Percentiles rank a stretch among this genome's conserved stretches.
phyloP scores from a whole-genome alignment of 1,140 invertebrate species.

The Eubasilissa regina region DNA sequence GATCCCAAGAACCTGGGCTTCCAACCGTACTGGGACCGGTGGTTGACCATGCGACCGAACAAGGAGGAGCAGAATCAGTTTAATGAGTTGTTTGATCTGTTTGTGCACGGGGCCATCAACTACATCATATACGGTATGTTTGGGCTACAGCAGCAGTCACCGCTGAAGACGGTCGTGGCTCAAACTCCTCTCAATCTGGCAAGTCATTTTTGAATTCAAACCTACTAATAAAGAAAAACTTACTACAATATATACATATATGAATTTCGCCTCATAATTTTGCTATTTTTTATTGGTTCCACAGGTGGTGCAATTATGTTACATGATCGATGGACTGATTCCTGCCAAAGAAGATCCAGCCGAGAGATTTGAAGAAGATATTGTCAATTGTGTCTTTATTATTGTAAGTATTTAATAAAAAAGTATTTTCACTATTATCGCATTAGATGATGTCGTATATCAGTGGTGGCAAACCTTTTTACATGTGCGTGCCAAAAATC shows the following conservation, averaged over 20 bases:
- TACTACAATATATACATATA: too few relatives aligned
- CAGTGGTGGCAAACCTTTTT: too few relatives aligned
- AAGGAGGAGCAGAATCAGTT: constrained; percentile 74
- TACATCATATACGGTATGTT: constrained; percentile 85
- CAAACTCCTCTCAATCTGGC: constrained; percentile 91
- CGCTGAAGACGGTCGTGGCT: constrained; percentile 85
- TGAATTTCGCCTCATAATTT: background rate
- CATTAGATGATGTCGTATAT: too few relatives aligned
- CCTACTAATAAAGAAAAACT: too few relatives aligned
- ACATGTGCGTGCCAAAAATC: too few relatives aligned
- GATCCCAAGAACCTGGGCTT: constrained; percentile 92
- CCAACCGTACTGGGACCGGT: constrained; percentile 84
- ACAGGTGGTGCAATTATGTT: constrained; percentile 87
- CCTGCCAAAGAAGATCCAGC: constrained; percentile 71
- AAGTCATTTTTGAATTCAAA: too few relatives aligned
- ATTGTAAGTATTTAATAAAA: constrained; percentile 67
- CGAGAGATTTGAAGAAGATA: constrained; percentile 70
- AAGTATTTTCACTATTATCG: too few relatives aligned
- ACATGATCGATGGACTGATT: constrained; percentile 82
- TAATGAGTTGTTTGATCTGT: constrained; percentile 79
- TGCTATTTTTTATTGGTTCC: background rate
- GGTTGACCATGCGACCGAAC: constrained; percentile 73
- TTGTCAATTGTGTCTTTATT: constrained; percentile 82
- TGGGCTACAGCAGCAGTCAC: constrained; percentile 81
- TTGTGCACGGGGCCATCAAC: constrained; percentile 79